phyloP scores from a whole-genome alignment of 2,113 vertebrate genomes.

The Pogonocichla stellata region DNA sequence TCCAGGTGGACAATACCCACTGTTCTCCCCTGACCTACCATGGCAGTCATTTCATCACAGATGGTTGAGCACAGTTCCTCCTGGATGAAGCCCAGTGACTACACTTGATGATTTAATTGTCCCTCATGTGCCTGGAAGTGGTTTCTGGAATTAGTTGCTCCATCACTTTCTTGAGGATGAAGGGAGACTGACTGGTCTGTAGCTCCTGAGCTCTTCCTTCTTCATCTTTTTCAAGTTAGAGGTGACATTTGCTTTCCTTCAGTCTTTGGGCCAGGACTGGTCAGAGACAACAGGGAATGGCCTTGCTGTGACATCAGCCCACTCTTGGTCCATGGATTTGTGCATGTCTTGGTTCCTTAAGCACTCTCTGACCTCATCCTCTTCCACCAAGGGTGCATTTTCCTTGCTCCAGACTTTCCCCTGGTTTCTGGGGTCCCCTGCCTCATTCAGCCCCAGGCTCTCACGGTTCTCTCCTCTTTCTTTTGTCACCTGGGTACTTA shows the following conservation, averaged over 20 bases:
- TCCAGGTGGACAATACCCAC: background rate
- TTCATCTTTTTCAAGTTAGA: background rate
- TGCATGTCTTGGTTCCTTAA: background rate
- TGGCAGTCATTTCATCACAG: background rate
- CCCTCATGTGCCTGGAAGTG: background rate
- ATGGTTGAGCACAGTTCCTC: background rate
- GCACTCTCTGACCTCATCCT: background rate
- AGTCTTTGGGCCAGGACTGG: background rate
- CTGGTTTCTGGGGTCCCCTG: background rate
- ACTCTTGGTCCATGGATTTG: background rate
- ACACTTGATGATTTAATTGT: background rate
- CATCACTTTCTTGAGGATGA: background rate
- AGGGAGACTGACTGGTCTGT: background rate
- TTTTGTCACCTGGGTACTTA: background rate
- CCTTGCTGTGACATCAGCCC: background rate
- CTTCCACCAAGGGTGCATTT: background rate
- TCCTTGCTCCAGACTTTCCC: background rate
- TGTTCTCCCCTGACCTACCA: background rate
- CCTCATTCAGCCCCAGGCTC: background rate
- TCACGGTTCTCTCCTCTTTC: background rate
- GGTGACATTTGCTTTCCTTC: background rate
- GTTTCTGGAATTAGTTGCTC: background rate
- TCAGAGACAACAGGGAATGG: background rate
- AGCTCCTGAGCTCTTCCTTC: background rate
- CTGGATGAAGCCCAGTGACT: background rate